Conservation (phyloP, 1,140 invertebrate genomes). For the Drosophila suzukii region DNA sequence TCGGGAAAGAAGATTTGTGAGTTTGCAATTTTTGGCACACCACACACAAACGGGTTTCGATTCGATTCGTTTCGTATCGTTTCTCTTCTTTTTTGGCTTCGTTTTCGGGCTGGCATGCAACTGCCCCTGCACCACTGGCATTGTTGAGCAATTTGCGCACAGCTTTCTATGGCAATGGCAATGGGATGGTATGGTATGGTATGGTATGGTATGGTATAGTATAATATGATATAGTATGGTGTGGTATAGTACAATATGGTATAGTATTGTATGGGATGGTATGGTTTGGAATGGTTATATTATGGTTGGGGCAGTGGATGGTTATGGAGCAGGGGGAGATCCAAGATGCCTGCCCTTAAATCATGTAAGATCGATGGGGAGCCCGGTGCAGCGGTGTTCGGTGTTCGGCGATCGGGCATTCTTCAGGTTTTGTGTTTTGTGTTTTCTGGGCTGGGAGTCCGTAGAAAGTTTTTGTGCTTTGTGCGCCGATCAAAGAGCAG, state of each 20-base stretch:
- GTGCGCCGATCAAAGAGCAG: conserved; percentile 5
- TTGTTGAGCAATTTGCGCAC: conserved; percentile 49
- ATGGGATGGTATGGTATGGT: conserved; percentile 21
- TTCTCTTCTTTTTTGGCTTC: not conserved
- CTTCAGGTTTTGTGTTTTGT: conserved; percentile 25
- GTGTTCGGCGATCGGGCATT: conserved; percentile 3
- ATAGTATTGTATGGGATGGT: conserved; percentile 9
- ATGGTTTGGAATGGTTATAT: not conserved
- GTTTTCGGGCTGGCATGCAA: conserved; percentile 18
- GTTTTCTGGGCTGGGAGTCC: not conserved
- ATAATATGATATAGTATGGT: not conserved
- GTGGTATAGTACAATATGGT: not conserved
- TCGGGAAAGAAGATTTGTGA: conserved; percentile 67
- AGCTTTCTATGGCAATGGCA: conserved; percentile 73
- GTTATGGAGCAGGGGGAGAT: not conserved
- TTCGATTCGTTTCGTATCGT: conserved; percentile 13
- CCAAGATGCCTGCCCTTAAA: conserved; percentile 31
- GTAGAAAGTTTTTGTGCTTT: conserved; percentile 40
- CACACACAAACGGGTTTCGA: conserved; percentile 66
- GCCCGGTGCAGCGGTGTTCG: not conserved
- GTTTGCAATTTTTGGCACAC: conserved; percentile 75
- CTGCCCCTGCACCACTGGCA: conserved; percentile 1
- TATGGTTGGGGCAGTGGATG: not conserved
- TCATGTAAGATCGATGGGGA: conserved; percentile 57
- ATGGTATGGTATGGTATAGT: not conserved